phyloP scores from a whole-genome alignment of 2,888 invertebrate species.

The Camponotus fellah region DNA sequence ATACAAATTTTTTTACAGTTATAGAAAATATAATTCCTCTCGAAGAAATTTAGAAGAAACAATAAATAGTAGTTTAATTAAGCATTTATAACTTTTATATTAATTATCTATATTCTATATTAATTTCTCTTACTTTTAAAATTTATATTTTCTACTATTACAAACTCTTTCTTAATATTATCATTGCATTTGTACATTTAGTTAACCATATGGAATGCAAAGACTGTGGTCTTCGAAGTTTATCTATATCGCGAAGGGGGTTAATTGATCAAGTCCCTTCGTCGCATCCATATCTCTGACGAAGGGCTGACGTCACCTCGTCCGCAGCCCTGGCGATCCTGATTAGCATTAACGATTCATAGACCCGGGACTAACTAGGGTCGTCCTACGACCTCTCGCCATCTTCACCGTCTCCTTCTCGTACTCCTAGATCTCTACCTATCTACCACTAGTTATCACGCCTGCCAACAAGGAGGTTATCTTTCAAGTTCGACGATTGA shows the following conservation, averaged over 20 bases:
- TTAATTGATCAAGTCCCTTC: constrained; percentile 81
- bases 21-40: background rate
- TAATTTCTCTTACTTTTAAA: background rate
- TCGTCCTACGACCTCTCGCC: constrained; percentile 76
- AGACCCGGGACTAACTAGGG: constrained; percentile 79
- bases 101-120: background rate
- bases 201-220: constrained; percentile 34
- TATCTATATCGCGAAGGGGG: constrained; percentile 74
- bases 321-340: constrained; percentile 77
- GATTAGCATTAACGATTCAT: constrained; percentile 84
- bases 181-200: background rate
- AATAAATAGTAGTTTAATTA: background rate
- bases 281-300: constrained; percentile 74
- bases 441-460: constrained; percentile 69
- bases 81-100: background rate
- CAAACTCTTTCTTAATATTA: background rate
- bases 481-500: constrained; percentile 78
- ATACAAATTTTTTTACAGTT: background rate
- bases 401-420: constrained; percentile 73
- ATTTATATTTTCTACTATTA: background rate
- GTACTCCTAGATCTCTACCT: constrained; percentile 59
- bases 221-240: constrained; percentile 63
- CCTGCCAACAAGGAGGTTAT: constrained; percentile 75
- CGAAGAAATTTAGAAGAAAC: background rate
- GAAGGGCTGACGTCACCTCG: constrained; percentile 80